Evolutionary conservation across 2,888 invertebrate genomes (phyloP), one percentile per base, ranked within the genome.

Genomic region (Holacanthella duospinosa): DNA sequence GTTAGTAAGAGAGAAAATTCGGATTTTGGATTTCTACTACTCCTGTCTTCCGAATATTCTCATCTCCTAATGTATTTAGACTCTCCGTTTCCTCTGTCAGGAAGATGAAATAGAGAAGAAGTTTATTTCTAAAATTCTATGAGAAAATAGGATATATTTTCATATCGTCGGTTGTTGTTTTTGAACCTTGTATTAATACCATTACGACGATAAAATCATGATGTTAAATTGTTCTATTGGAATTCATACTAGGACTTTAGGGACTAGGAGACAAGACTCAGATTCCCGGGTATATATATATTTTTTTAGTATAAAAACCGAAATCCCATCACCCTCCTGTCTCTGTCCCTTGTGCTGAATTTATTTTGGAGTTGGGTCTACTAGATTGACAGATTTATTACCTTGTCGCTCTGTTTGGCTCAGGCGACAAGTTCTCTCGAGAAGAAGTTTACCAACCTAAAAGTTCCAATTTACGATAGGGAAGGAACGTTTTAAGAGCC

Each of bases 321-420:
- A 48, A 48, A 48, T 48, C 48, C 48, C 48, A 48, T 48, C 48
- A 48, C 48, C 48, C 48, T 21, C 48, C 21, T 48, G 48, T 48
- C 48, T 57, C 59, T 43, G 60, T 64, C 70, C 68, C 66, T 53
- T 61, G 68, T 69, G 71, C 63, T 70, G 70, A 67, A 70, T 70
- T 68, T 68, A 68, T 70, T 70, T 70, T 68, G 67, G 67, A 70
- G 66, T 70, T 70, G 68, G 67, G 65, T 62, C 64, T 67, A 67
- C 67, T 68, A 69, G 71, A 72, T 72, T 70, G 71, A 69, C 69
- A 70, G 71, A 72, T 70, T 72, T 72, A 72, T 72, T 72, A 65
- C 67, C 48, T 21, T 16, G 48, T 9, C 6, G 48, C 48, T 21
- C 48, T 48, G 64, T 60, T 68, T 65, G 64, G 57, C 61, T 62